These are phyloP conservation scores for Eurois occulta DNA, from an alignment of 2,888 invertebrate species.

Conservation along the genomic window DNA sequence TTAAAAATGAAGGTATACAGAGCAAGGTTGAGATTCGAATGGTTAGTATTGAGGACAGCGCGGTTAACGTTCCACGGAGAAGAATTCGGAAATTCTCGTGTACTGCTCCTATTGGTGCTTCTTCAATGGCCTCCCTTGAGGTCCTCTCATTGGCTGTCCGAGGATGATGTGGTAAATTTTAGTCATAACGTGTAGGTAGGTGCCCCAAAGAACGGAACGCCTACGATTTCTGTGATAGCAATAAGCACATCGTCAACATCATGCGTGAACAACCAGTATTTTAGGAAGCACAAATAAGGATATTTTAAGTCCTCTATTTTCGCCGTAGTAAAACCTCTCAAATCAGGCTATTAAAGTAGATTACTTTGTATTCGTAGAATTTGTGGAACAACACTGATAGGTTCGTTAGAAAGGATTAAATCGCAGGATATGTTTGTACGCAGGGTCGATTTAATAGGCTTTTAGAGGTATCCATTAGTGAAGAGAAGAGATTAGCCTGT, in stretches of 20 bases:
- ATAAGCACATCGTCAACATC: not conserved
- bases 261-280: not conserved
- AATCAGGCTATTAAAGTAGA: constrained; percentile 29
- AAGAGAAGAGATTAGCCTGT: constrained; percentile 72
- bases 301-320: not conserved
- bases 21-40: no score
- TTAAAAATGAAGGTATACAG: no score
- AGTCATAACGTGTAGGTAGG: not conserved
- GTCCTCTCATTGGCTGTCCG: not conserved
- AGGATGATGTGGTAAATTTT: not conserved
- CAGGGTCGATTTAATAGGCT: constrained; percentile 72
- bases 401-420: constrained; percentile 53
- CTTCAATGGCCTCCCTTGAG: not conserved
- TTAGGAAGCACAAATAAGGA: not conserved
- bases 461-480: constrained; percentile 75
- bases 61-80: no score
- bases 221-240: not conserved
- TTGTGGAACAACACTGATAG: constrained; percentile 15
- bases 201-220: not conserved
- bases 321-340: not conserved
- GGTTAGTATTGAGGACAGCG: no score
- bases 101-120: no score
- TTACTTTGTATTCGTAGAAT: constrained; percentile 10
- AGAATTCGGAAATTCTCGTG: no score
- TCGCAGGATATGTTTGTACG: constrained; percentile 55